Conservation (phyloP, 2,113 vertebrate species). For the Eulacestoma nigropectus region DNA sequence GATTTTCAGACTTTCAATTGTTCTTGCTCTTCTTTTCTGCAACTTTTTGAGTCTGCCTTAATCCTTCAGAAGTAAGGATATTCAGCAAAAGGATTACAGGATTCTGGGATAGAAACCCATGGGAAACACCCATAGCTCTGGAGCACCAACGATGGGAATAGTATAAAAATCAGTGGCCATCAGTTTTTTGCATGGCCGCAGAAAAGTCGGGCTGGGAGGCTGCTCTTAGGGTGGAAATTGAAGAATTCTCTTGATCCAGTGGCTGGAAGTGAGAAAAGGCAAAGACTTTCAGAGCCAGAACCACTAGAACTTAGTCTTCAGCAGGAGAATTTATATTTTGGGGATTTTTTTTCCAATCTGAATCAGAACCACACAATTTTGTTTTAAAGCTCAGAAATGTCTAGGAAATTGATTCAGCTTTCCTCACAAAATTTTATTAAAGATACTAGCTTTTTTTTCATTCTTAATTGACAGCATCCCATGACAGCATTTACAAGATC, state of each 20-base stretch:
- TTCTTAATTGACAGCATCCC: background rate
- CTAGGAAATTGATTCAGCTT: background rate
- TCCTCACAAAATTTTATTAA: background rate
- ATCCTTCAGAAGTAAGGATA: background rate
- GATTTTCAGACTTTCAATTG: slow-evolving; percentile 37
- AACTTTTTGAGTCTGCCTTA: background rate
- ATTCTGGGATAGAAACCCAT: background rate
- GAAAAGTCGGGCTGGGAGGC: background rate
- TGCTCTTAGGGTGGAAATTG: background rate
- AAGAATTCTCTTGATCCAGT: background rate
- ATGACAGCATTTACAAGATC: background rate
- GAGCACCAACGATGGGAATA: background rate
- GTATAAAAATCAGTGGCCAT: background rate
- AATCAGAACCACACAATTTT: background rate
- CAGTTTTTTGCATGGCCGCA: background rate
- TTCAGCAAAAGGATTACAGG: background rate
- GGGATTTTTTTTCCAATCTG: background rate
- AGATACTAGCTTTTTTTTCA: background rate
- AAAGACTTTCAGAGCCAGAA: background rate
- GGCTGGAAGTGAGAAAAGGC: background rate
- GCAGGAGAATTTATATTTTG: background rate
- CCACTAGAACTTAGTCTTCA: background rate
- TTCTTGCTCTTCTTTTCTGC: slow-evolving; percentile 2
- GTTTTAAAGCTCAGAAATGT: background rate
- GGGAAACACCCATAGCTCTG: background rate